Conservation (phyloP, 1,140 invertebrate genomes). For the Chrysomallon squamiferum region DNA sequence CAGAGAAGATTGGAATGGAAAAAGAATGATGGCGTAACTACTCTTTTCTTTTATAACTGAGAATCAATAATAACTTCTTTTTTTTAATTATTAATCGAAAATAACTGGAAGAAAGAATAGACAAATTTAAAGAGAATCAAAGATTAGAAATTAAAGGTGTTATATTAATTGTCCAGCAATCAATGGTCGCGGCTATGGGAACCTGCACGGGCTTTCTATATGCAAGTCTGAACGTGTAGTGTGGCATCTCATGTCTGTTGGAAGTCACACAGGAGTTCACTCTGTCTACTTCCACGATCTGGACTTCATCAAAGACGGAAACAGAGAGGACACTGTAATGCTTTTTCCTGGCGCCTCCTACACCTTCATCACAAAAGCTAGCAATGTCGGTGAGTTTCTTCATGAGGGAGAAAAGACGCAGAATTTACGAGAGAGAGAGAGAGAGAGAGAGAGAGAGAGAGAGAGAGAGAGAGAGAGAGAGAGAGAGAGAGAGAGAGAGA, state of each 20-base stretch:
- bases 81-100: no score
- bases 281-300: conserved; percentile 43
- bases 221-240: conserved; percentile 44
- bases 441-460: neutral
- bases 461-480: no score
- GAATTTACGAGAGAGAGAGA: neutral
- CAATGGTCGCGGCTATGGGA: conserved; percentile 50
- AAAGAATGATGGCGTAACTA: no score
- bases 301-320: conserved; percentile 15
- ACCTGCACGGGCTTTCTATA: conserved; percentile 49
- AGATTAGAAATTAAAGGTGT: no score
- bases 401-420: neutral
- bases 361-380: conserved; percentile 25
- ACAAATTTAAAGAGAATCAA: no score
- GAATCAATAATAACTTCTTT: no score
- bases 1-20: no score
- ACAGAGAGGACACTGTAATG: conserved; percentile 31
- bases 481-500: no score
- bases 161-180: no score
- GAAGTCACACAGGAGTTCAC: conserved; percentile 42
- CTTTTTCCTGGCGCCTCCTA: conserved; percentile 38
- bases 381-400: neutral
- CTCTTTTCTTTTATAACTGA: no score
- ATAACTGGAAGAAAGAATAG: no score
- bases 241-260: conserved; percentile 41